Percentiles rank a stretch among this genome's conserved stretches.
phyloP scores from a whole-genome alignment of 2,797 vertebrate species.

The Danio tinwini region DNA sequence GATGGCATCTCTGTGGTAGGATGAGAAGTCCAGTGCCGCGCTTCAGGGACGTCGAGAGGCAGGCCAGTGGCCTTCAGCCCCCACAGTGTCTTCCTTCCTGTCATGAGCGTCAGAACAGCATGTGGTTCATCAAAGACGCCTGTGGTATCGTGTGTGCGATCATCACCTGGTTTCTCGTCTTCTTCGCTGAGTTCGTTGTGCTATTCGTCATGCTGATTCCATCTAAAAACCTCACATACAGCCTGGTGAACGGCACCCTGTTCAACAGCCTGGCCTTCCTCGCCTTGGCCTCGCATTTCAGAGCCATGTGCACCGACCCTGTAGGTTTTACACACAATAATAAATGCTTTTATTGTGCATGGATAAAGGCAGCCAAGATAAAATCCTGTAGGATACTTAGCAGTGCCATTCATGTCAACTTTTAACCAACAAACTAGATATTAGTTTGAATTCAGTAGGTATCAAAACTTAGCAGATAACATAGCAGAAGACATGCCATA shows the following conservation, averaged over 20 bases:
- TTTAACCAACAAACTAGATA: background rate
- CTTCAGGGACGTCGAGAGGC: slow-evolving; percentile 91
- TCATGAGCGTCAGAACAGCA: slow-evolving; percentile 80
- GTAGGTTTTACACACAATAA: slow-evolving; percentile 78
- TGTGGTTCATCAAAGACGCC: slow-evolving; percentile 98
- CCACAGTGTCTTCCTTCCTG: slow-evolving; percentile 79
- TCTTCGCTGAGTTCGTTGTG: slow-evolving; percentile 97
- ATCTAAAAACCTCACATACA: slow-evolving; percentile 91
- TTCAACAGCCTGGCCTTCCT: slow-evolving; percentile 95
- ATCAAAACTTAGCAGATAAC: background rate
- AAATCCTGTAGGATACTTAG: too few relatives aligned
- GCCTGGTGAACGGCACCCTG: slow-evolving; percentile 88
- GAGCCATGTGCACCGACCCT: slow-evolving; percentile 98
- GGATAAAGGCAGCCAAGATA: too few relatives aligned
- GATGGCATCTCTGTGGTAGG: slow-evolving; percentile 69
- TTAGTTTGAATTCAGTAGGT: background rate
- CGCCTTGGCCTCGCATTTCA: slow-evolving; percentile 93
- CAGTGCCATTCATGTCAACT: too few relatives aligned
- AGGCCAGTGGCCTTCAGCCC: slow-evolving; percentile 79
- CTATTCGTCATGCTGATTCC: slow-evolving; percentile 96
- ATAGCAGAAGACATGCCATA: background rate
- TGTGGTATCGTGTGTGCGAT: slow-evolving; percentile 94
- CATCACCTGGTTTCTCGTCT: slow-evolving; percentile 95
- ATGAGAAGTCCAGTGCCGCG: slow-evolving; percentile 91
- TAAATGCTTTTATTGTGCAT: background rate